These are phyloP conservation scores for Drosophila putrida DNA, from an alignment of 2,888 invertebrate species.

Conservation along the genomic window DNA sequence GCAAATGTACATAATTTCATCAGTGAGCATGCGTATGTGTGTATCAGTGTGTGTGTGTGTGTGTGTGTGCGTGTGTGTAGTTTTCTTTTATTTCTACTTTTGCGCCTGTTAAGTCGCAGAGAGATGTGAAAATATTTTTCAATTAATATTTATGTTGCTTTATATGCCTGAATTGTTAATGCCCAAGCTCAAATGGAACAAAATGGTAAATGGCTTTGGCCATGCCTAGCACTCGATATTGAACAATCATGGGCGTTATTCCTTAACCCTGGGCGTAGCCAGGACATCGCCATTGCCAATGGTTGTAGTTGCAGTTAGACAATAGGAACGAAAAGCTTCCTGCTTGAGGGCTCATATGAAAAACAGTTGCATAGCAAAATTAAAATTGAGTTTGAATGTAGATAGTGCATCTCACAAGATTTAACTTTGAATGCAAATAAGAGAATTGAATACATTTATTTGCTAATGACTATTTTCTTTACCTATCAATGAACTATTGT, in stretches of 20 bases:
- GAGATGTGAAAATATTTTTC: constrained; percentile 78
- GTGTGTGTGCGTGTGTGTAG: constrained; percentile 41
- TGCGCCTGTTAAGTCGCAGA: constrained; percentile 60
- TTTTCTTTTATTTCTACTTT: constrained; percentile 59
- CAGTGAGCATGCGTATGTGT: constrained; percentile 46
- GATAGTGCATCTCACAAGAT: neutral
- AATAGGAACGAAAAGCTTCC: constrained; percentile 15
- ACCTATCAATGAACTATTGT: too few species aligned
- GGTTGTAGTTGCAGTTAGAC: constrained; percentile 20
- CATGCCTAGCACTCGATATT: constrained; percentile 9
- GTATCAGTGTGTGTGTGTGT: constrained; percentile 20
- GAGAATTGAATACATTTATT: too few species aligned
- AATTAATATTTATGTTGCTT: constrained; percentile 81
- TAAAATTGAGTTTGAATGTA: too few species aligned
- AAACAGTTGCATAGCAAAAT: neutral
- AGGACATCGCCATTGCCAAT: constrained; percentile 6
- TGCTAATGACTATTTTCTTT: too few species aligned
- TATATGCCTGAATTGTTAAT: constrained; percentile 76
- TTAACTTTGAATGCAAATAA: too few species aligned
- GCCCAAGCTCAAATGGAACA: constrained; percentile 42
- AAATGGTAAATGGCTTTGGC: constrained; percentile 24
- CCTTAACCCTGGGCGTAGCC: constrained; percentile 7
- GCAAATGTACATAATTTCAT: constrained; percentile 82
- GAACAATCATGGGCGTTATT: constrained; percentile 12
- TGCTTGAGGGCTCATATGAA: neutral